Percentiles rank a stretch among this genome's conserved stretches.
Evolutionary conservation across 2,797 vertebrate genomes (phyloP).

Genomic region (Coranthus polyacanthus): DNA sequence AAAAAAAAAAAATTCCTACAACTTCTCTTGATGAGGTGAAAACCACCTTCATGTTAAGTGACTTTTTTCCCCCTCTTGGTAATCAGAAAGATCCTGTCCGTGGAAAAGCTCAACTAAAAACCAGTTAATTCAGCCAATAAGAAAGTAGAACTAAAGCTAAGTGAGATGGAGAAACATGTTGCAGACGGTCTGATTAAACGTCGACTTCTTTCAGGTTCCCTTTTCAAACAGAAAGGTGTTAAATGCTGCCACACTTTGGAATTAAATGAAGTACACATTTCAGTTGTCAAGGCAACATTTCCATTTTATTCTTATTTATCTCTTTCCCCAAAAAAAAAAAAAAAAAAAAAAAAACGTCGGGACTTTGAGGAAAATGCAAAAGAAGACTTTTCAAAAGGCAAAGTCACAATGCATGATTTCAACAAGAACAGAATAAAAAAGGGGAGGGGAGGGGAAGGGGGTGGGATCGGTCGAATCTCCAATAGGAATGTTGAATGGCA

Average conservation of each 20-base stretch:
- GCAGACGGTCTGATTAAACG: too few species aligned
- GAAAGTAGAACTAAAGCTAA: too few species aligned
- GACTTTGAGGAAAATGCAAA: slow-evolving; percentile 71
- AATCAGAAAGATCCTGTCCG: too few species aligned
- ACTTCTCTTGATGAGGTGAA: too few species aligned
- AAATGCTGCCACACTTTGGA: neutral
- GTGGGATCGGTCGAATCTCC: slow-evolving; percentile 24
- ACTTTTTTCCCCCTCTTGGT: too few species aligned
- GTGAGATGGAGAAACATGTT: too few species aligned
- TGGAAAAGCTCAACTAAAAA: too few species aligned
- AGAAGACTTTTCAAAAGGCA: slow-evolving; percentile 67
- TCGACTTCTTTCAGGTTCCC: too few species aligned
- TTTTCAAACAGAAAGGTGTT: too few species aligned
- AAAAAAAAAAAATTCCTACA: too few species aligned
- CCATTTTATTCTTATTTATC: slow-evolving; percentile 50
- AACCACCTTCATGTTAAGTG: too few species aligned
- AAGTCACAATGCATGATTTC: slow-evolving; percentile 73
- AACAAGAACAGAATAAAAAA: slow-evolving; percentile 46
- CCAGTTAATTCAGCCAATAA: too few species aligned
- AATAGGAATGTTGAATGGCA: slow-evolving; percentile 69
- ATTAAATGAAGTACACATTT: neutral
- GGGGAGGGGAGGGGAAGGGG: neutral
- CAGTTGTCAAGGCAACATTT: slow-evolving; percentile 55
- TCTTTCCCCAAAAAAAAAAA: slow-evolving; percentile 64
- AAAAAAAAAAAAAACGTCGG: slow-evolving; percentile 60